A percentile compares a stretch with the other conserved stretches of the same genome.
Evolutionary conservation across 1,140 invertebrate genomes (phyloP).

Genomic region (Helicoverpa zea): DNA sequence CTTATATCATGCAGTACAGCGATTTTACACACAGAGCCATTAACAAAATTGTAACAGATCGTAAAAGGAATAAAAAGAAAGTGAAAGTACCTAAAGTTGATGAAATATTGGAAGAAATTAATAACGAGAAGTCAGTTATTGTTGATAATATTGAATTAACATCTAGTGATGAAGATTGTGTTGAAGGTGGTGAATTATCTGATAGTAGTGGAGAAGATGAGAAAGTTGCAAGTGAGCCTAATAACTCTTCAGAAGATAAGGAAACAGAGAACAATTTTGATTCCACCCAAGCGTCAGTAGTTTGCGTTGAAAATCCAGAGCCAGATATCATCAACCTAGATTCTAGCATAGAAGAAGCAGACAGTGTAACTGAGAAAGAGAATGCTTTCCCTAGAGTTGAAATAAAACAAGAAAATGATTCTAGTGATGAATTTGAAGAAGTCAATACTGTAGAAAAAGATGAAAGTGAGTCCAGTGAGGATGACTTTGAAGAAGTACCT

Average conservation of each 20-base stretch:
- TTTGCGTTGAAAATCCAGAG: conserved; percentile 65
- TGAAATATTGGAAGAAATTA: conserved; percentile 76
- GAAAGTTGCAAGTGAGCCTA: conserved; percentile 53
- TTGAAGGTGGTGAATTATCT: conserved; percentile 13
- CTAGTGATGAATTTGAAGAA: conserved; percentile 43
- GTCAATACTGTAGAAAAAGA: conserved; percentile 31
- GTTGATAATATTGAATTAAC: conserved; percentile 69
- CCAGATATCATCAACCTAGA: conserved; percentile 67
- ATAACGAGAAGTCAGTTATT: conserved; percentile 75
- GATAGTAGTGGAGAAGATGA: conserved; percentile 38
- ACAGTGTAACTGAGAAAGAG: conserved; percentile 8
- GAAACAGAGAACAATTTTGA: conserved; percentile 56
- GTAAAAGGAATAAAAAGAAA: conserved; percentile 71
- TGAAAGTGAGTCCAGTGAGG: conserved; percentile 56
- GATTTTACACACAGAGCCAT: conserved; percentile 91
- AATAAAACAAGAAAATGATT: conserved; percentile 46
- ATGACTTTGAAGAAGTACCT: conserved; percentile 87
- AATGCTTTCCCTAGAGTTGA: background rate
- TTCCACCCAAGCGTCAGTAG: conserved; percentile 66
- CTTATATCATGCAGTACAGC: conserved; percentile 92
- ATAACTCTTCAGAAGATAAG: conserved; percentile 7
- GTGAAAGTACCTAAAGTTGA: conserved; percentile 68
- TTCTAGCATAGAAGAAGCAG: conserved; percentile 64
- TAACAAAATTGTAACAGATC: conserved; percentile 83
- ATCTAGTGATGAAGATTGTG: conserved; percentile 66